Evolutionary conservation across 2,797 vertebrate genomes (phyloP).

Genomic region (Serranus cabrilla): DNA sequence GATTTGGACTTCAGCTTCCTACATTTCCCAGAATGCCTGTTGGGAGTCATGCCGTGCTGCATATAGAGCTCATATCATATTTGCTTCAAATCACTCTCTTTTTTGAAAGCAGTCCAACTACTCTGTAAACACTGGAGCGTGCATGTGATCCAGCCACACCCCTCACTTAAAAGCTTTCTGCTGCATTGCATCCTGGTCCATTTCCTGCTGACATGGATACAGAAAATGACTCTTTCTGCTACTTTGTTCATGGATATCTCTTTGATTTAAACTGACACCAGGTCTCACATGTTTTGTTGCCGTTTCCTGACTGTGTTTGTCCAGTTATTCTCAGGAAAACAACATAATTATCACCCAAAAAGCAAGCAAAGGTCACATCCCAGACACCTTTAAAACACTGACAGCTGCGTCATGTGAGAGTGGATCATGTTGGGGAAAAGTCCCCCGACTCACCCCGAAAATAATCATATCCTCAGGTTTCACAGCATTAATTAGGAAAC

Average conservation of each 20-base stretch:
- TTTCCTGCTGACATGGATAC: neutral
- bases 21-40: neutral
- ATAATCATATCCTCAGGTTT: neutral
- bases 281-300: neutral
- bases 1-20: neutral
- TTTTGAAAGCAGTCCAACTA: neutral
- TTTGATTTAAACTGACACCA: neutral
- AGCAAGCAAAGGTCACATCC: neutral
- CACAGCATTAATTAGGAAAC: constrained; percentile 15
- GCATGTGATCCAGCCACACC: constrained; percentile 9
- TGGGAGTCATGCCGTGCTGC: neutral
- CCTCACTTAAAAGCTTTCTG: neutral
- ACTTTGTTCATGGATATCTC: neutral
- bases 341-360: neutral
- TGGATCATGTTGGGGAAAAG: neutral
- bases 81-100: neutral
- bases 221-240: neutral
- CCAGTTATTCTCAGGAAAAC: neutral
- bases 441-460: neutral
- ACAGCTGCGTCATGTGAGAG: constrained; percentile 1
- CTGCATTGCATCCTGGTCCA: constrained; percentile 27
- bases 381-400: neutral
- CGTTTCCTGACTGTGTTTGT: neutral
- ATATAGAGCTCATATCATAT: neutral
- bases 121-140: constrained; percentile 27